Conservation (phyloP, 2,888 invertebrate genomes). For the Agrilus mali region DNA sequence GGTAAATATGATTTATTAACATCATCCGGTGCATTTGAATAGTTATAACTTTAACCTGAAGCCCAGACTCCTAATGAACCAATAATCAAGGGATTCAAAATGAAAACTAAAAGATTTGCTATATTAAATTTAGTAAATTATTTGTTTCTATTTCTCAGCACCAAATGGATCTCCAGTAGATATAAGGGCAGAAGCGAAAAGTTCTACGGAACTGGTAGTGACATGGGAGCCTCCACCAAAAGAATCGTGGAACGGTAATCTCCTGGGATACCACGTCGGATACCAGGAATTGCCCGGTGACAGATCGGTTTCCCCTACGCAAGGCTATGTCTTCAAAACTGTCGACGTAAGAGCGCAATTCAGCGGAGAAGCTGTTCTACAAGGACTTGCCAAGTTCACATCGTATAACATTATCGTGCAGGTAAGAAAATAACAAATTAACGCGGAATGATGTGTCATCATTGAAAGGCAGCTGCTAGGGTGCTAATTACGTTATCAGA, state of each 20-base stretch:
- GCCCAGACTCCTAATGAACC: too few relatives aligned
- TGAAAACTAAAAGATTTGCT: too few relatives aligned
- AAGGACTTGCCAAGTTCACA: conserved; percentile 65
- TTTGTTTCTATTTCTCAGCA: conserved; percentile 34
- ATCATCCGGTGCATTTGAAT: too few relatives aligned
- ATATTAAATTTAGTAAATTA: neutral
- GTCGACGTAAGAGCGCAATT: conserved; percentile 64
- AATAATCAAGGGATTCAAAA: too few relatives aligned
- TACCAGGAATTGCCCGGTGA: conserved; percentile 53
- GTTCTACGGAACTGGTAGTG: conserved; percentile 72
- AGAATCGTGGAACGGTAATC: conserved; percentile 78
- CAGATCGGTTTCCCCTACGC: conserved; percentile 25
- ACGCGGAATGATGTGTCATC: neutral
- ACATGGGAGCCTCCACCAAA: conserved; percentile 80
- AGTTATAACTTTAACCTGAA: too few relatives aligned
- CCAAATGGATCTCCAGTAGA: conserved; percentile 74
- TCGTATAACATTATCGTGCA: conserved; percentile 74
- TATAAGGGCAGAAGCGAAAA: conserved; percentile 70
- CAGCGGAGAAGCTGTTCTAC: conserved; percentile 53
- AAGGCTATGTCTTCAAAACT: conserved; percentile 60
- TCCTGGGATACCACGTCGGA: conserved; percentile 78
- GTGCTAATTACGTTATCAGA: neutral
- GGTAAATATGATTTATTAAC: conserved; percentile 30
- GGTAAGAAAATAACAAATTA: conserved; percentile 26
- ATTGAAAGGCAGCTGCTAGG: neutral